phyloP scores from a whole-genome alignment of 2,888 invertebrate species.

The Desoria tigrina region DNA sequence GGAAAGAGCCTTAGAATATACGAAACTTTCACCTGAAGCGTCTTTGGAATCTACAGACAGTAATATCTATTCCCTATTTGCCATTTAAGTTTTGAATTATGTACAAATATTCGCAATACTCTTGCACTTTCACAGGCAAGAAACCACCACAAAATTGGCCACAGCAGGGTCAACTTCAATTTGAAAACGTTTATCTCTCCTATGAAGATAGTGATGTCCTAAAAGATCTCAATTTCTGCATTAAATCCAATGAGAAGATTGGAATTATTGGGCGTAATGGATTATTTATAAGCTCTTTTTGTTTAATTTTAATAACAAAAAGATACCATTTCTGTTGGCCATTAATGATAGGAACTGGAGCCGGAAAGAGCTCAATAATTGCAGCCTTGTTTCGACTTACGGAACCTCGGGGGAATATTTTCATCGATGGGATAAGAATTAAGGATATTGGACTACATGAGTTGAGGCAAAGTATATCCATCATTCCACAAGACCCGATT shows the following conservation, averaged over 20 bases:
- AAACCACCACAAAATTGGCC: slow-evolving; percentile 59
- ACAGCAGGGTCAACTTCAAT: slow-evolving; percentile 54
- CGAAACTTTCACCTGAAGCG: slow-evolving; percentile 28
- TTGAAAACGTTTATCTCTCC: slow-evolving; percentile 55
- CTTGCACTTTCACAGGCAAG: slow-evolving; percentile 24
- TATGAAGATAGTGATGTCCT: slow-evolving; percentile 57
- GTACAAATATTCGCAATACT: background rate
- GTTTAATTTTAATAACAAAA: background rate
- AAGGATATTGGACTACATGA: slow-evolving; percentile 63
- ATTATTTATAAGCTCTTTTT: background rate
- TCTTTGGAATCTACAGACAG: too few species aligned
- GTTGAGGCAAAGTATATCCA: slow-evolving; percentile 77
- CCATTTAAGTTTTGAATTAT: background rate
- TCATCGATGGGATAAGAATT: slow-evolving; percentile 74
- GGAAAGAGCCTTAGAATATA: slow-evolving; percentile 48
- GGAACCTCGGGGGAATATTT: slow-evolving; percentile 79
- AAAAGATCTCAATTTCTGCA: slow-evolving; percentile 57
- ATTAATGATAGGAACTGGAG: slow-evolving; percentile 58
- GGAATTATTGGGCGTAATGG: slow-evolving; percentile 67
- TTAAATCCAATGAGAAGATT: slow-evolving; percentile 51
- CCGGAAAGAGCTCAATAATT: slow-evolving; percentile 88
- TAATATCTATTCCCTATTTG: background rate
- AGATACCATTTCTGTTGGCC: background rate
- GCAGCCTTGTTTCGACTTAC: slow-evolving; percentile 85
- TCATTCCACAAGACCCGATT: slow-evolving; percentile 90